Evolutionary conservation across 2,113 vertebrate genomes (phyloP).

Genomic region (Pleuronectes platessa): DNA sequence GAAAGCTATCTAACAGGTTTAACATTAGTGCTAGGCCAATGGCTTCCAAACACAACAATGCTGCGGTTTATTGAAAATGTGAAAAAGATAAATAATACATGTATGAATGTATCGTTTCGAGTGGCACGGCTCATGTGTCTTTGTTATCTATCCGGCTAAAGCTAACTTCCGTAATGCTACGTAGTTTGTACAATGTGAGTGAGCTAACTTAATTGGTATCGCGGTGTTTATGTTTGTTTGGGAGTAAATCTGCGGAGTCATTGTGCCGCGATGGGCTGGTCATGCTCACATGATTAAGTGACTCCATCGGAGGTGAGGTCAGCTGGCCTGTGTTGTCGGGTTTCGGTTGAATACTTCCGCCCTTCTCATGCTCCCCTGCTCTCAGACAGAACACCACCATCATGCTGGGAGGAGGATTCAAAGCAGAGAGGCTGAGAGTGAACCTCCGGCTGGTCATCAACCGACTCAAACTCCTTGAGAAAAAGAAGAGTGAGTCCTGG

Average conservation of each 20-base stretch:
- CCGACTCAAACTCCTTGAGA: slow-evolving; percentile 96
- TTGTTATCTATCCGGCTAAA: slow-evolving; percentile 37
- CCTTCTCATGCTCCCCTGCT: slow-evolving; percentile 5
- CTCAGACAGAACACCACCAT: slow-evolving; percentile 79
- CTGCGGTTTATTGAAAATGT: not conserved
- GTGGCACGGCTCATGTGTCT: too few species aligned
- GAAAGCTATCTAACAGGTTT: not conserved
- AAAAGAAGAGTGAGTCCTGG: slow-evolving; percentile 95
- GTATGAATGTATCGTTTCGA: not conserved
- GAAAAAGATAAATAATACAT: too few species aligned
- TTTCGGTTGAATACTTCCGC: slow-evolving; percentile 8
- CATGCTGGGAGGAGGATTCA: slow-evolving; percentile 95
- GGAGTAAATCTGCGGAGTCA: slow-evolving; percentile 29
- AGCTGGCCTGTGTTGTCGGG: not conserved
- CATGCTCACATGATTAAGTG: slow-evolving; percentile 71
- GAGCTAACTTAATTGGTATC: not conserved
- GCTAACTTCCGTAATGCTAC: slow-evolving; percentile 20
- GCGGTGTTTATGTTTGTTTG: slow-evolving; percentile 20
- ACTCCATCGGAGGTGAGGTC: slow-evolving; percentile 37
- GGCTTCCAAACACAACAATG: not conserved
- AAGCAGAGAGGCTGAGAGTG: slow-evolving; percentile 93
- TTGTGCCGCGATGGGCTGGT: slow-evolving; percentile 3
- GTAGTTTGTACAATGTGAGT: not conserved
- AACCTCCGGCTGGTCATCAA: slow-evolving; percentile 97
- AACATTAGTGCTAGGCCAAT: too few species aligned